Evolutionary conservation across 2,113 vertebrate species (phyloP).

Genomic region (Centropus bengalensis): DNA sequence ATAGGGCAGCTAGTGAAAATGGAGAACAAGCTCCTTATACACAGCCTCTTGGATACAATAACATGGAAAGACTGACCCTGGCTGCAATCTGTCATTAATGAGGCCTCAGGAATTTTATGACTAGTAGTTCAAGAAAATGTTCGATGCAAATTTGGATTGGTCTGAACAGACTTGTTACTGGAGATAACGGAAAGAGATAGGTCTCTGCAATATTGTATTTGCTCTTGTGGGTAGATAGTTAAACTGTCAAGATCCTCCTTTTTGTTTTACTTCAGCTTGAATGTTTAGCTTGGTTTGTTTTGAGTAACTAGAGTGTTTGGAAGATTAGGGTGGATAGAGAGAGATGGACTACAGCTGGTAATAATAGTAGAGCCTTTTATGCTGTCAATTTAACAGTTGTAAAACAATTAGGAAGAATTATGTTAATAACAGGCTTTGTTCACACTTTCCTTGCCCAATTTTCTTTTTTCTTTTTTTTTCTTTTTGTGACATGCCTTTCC

Average conservation of each 20-base stretch:
- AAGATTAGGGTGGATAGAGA: slow-evolving; percentile 26
- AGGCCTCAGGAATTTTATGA: background rate
- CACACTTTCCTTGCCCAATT: slow-evolving; percentile 30
- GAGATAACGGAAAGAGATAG: background rate
- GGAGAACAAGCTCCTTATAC: background rate
- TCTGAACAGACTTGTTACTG: background rate
- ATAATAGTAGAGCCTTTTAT: slow-evolving; percentile 48
- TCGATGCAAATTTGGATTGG: background rate
- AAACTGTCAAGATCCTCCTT: background rate
- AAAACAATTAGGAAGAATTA: slow-evolving; percentile 67
- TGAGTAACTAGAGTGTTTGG: slow-evolving; percentile 18
- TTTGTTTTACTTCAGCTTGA: background rate
- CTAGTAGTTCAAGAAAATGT: background rate
- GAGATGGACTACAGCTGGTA: slow-evolving; percentile 39
- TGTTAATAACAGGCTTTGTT: slow-evolving; percentile 58
- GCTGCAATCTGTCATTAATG: background rate
- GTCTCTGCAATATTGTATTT: background rate
- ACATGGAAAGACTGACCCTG: background rate
- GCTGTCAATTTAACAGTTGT: slow-evolving; percentile 56
- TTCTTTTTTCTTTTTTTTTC: background rate
- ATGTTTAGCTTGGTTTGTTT: background rate
- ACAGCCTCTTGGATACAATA: background rate
- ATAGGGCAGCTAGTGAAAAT: background rate
- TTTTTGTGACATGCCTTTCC: background rate
- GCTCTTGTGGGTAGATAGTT: background rate